phyloP scores from a whole-genome alignment of 2,113 vertebrate species.

The Myrmecophaga tridactyla region DNA sequence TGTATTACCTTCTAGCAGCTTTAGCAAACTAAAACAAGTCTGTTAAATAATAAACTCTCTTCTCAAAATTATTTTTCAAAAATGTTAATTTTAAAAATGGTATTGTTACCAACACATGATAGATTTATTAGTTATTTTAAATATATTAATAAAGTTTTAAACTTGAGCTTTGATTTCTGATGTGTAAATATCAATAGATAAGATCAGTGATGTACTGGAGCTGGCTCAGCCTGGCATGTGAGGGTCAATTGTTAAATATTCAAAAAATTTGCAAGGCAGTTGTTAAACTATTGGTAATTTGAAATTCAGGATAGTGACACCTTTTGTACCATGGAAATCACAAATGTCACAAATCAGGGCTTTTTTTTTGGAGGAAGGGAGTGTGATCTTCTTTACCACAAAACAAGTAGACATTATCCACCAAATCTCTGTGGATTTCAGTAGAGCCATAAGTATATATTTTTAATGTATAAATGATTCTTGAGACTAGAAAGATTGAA shows the following conservation, averaged over 20 bases:
- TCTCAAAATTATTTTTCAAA: not conserved
- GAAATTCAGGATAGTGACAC: not conserved
- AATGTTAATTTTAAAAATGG: not conserved
- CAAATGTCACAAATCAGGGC: not conserved
- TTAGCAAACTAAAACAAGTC: no score
- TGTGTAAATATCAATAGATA: not conserved
- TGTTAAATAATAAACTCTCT: not conserved
- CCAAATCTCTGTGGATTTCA: not conserved
- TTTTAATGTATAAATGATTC: not conserved
- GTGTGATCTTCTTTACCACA: not conserved
- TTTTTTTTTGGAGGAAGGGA: not conserved
- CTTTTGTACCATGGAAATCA: not conserved
- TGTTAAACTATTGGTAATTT: no score
- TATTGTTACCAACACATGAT: not conserved
- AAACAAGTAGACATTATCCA: not conserved
- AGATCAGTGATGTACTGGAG: not conserved
- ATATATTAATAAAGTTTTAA: not conserved
- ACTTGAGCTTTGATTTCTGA: not conserved
- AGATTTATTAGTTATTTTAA: not conserved
- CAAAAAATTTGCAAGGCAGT: not conserved
- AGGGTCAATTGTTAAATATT: not conserved
- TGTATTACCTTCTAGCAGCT: no score
- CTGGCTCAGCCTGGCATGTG: not conserved
- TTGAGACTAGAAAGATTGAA: not conserved
- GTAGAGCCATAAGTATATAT: not conserved